A percentile compares a stretch with the other conserved stretches of the same genome.
These are phyloP conservation scores for Sinhomidia bicolor DNA, from an alignment of 2,888 invertebrate genomes.

Conservation along the genomic window DNA sequence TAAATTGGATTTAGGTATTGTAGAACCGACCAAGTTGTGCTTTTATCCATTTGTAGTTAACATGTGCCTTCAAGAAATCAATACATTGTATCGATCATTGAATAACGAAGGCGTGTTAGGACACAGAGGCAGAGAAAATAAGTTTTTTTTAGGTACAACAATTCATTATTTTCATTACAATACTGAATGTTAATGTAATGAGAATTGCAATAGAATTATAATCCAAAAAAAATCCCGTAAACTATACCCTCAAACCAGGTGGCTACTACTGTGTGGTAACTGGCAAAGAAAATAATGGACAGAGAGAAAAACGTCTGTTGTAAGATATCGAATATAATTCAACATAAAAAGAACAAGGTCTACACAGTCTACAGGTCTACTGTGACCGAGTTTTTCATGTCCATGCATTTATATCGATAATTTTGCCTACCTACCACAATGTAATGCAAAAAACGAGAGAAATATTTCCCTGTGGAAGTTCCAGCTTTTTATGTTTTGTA, in stretches of 20 bases:
- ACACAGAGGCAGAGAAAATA: neutral
- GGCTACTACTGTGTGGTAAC: neutral
- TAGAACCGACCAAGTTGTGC: too few species aligned
- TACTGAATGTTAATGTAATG: neutral
- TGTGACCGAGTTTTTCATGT: conserved; percentile 36
- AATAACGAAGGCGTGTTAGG: neutral
- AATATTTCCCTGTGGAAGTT: neutral
- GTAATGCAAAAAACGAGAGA: neutral
- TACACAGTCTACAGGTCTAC: neutral
- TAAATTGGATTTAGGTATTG: too few species aligned
- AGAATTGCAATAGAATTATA: neutral
- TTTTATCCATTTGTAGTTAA: too few species aligned
- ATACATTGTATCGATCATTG: neutral
- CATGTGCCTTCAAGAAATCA: neutral
- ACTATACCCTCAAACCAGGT: neutral
- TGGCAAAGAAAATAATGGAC: neutral
- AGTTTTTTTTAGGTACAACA: neutral
- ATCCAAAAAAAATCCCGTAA: neutral
- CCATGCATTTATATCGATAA: conserved; percentile 39
- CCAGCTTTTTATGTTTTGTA: neutral
- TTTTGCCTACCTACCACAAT: conserved; percentile 15
- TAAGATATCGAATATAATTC: neutral
- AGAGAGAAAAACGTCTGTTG: neutral
- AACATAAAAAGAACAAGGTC: neutral
- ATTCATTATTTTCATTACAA: neutral